A percentile compares a stretch with the other conserved stretches of the same genome.
phyloP scores from a whole-genome alignment of 2,113 vertebrate species.

The Casuarius casuarius region DNA sequence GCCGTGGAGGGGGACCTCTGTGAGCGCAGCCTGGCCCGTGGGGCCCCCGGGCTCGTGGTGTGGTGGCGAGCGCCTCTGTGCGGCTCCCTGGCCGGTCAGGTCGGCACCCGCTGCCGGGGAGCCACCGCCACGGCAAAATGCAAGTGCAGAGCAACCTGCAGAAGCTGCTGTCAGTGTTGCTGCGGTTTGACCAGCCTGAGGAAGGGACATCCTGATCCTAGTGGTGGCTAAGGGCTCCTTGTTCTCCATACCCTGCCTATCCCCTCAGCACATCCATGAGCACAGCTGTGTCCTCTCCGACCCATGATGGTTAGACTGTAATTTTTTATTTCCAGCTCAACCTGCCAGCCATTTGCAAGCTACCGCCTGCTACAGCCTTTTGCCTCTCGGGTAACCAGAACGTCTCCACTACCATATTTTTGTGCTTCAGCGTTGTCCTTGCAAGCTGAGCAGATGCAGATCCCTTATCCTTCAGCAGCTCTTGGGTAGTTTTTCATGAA shows the following conservation, averaged over 20 bases:
- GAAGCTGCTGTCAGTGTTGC: not conserved
- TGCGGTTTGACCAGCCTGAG: not conserved
- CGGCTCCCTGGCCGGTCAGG: too few relatives aligned
- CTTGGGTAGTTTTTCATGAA: not conserved
- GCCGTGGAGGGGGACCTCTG: not conserved
- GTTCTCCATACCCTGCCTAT: not conserved
- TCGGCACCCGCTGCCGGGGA: not conserved
- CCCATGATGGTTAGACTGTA: not conserved
- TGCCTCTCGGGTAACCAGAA: not conserved
- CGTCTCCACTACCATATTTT: not conserved
- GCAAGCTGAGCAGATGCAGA: not conserved
- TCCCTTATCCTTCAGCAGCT: not conserved
- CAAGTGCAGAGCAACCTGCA: not conserved
- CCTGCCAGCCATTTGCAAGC: not conserved
- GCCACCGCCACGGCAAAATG: not conserved
- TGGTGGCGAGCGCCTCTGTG: not conserved
- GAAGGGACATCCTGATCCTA: not conserved
- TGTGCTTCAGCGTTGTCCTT: not conserved
- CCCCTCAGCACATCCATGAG: accelerated
- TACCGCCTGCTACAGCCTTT: not conserved
- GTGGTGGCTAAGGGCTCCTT: not conserved
- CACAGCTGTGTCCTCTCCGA: not conserved
- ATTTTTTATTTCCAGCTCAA: not conserved
- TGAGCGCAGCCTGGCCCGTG: not conserved
- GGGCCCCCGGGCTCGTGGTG: not conserved